Conservation (phyloP, 2,797 vertebrate species). For the Semotilus atromaculatus region DNA sequence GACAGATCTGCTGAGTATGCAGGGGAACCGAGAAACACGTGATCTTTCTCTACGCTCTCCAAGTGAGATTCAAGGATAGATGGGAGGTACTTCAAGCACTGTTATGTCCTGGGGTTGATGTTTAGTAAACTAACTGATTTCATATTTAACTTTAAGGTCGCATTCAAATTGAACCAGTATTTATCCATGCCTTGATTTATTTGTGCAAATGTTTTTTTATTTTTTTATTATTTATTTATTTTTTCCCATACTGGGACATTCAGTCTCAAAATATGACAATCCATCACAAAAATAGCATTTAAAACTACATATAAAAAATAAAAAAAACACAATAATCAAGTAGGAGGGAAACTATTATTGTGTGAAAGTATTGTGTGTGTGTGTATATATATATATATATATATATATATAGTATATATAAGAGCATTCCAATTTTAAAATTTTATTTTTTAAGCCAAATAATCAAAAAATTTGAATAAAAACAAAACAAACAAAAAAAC, state of each 20-base stretch:
- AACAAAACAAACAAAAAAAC: too few species aligned
- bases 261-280: not conserved
- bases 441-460: too few species aligned
- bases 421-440: too few species aligned
- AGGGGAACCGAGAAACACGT: not conserved
- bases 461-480: too few species aligned
- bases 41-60: not conserved
- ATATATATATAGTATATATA: too few species aligned
- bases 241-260: not conserved
- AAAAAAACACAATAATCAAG: not conserved
- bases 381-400: too few species aligned
- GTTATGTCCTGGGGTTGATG: not conserved
- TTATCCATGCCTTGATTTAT: not conserved
- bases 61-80: not conserved
- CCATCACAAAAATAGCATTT: not conserved
- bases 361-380: too few species aligned
- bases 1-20: conserved; percentile 30
- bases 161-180: not conserved
- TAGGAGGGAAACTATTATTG: not conserved
- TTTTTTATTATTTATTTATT: not conserved
- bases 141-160: not conserved
- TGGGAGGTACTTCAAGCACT: not conserved
- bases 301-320: not conserved
- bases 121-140: not conserved
- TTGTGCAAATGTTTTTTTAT: not conserved